These are phyloP conservation scores for Nesogale talazaci DNA, from an alignment of 2,113 vertebrate genomes.

Conservation along the genomic window DNA sequence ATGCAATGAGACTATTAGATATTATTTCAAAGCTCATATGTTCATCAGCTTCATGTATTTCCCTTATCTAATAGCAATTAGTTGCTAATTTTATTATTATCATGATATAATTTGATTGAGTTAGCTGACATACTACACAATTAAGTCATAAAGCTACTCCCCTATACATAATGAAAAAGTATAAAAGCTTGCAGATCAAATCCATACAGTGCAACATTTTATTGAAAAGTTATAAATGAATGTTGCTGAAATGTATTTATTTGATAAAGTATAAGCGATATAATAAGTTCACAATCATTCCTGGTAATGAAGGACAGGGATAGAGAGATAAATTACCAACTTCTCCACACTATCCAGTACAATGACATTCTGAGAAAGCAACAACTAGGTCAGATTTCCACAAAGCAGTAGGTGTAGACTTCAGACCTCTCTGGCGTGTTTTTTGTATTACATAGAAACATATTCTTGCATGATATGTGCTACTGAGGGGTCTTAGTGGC, in stretches of 20 bases:
- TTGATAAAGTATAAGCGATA: conserved; percentile 33
- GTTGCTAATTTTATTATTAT: conserved; percentile 1
- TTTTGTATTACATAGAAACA: conserved; percentile 40
- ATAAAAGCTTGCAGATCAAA: neutral
- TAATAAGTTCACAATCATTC: conserved; percentile 28
- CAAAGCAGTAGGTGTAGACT: neutral
- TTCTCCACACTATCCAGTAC: conserved; percentile 1
- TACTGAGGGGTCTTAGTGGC: neutral
- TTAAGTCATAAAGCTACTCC: neutral
- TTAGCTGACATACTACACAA: neutral
- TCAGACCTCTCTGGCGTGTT: neutral
- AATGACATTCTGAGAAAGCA: neutral
- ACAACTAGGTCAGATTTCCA: neutral
- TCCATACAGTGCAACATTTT: neutral
- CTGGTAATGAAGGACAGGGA: conserved; percentile 27
- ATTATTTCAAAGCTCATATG: conserved; percentile 34
- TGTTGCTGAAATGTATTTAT: conserved; percentile 32
- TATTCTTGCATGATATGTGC: neutral
- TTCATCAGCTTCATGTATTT: conserved; percentile 4
- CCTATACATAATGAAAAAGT: neutral
- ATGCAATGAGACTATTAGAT: neutral
- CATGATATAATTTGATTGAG: conserved; percentile 3
- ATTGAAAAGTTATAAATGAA: neutral
- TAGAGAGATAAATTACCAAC: conserved; percentile 21
- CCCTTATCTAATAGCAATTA: neutral